A percentile compares a stretch with the other conserved stretches of the same genome.
Evolutionary conservation across 1,140 invertebrate species (phyloP).

Genomic region (Plodia interpunctella): DNA sequence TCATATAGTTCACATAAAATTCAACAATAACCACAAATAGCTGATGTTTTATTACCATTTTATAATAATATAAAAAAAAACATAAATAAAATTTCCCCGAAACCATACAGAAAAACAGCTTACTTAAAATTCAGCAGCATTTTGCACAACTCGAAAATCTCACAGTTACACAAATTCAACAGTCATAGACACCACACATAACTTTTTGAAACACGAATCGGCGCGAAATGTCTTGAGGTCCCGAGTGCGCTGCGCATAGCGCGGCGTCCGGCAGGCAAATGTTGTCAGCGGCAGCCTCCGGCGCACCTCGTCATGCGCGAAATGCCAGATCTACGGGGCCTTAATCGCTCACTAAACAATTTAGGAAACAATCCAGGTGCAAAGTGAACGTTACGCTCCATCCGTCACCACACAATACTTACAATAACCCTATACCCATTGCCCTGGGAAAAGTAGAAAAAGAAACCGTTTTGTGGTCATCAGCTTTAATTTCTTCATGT

Average conservation of each 20-base stretch:
- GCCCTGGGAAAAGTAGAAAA: background rate
- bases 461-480: slow-evolving; percentile 5
- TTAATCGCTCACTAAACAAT: slow-evolving; percentile 45
- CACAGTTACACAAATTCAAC: slow-evolving; percentile 39
- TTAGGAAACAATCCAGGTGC: slow-evolving; percentile 39
- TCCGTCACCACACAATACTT: slow-evolving; percentile 14
- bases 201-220: slow-evolving; percentile 16
- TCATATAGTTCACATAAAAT: no score
- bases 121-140: slow-evolving; percentile 61
- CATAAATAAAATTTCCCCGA: slow-evolving; percentile 20
- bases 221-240: slow-evolving; percentile 17
- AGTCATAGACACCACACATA: slow-evolving; percentile 42
- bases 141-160: slow-evolving; percentile 43
- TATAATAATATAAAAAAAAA: slow-evolving; percentile 17
- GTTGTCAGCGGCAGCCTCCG: slow-evolving; percentile 44
- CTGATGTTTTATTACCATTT: no score
- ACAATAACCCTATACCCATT: background rate
- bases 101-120: slow-evolving; percentile 26
- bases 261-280: slow-evolving; percentile 41
- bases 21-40: no score
- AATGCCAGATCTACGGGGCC: slow-evolving; percentile 27
- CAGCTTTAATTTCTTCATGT: background rate
- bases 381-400: slow-evolving; percentile 26
- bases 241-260: slow-evolving; percentile 32
- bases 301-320: slow-evolving; percentile 44